Conservation (phyloP, 1,140 invertebrate species). For the Stegodyphus dumicola region DNA sequence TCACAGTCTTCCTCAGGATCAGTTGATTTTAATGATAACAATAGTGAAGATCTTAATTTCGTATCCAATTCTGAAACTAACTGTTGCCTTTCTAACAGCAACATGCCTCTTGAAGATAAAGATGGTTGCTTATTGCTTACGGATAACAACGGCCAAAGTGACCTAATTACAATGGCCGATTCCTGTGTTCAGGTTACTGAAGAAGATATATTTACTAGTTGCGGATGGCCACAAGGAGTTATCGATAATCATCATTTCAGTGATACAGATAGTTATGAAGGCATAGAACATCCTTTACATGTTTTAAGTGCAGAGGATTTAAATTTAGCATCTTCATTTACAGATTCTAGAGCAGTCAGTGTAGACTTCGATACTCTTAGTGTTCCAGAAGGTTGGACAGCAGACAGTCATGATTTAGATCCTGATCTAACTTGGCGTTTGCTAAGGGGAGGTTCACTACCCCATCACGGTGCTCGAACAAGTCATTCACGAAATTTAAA, state of each 20-base stretch:
- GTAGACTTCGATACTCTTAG: conserved; percentile 47
- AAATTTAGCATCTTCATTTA: conserved; percentile 87
- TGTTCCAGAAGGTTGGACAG: conserved; percentile 52
- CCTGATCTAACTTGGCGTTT: conserved; percentile 19
- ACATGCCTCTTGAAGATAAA: conserved; percentile 9
- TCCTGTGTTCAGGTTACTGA: conserved; percentile 78
- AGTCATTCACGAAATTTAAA: conserved; percentile 16
- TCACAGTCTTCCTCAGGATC: conserved; percentile 32
- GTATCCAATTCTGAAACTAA: conserved; percentile 14
- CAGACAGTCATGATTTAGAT: conserved; percentile 40
- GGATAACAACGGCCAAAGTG: conserved; percentile 3
- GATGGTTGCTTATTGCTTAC: conserved; percentile 30
- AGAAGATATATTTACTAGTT: conserved; percentile 78
- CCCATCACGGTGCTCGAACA: background rate
- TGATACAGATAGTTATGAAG: conserved; percentile 62
- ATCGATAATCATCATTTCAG: conserved; percentile 39
- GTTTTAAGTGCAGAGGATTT: conserved; percentile 90
- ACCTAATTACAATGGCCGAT: conserved; percentile 24
- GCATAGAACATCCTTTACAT: conserved; percentile 81
- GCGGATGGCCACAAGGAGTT: conserved; percentile 27
- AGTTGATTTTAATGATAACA: conserved; percentile 45
- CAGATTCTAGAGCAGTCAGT: conserved; percentile 64
- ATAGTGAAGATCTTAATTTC: conserved; percentile 75
- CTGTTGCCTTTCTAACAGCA: background rate
- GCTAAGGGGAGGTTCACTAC: conserved; percentile 17